Evolutionary conservation across 1,140 invertebrate genomes (phyloP).

Genomic region (Euborellia annulipes): DNA sequence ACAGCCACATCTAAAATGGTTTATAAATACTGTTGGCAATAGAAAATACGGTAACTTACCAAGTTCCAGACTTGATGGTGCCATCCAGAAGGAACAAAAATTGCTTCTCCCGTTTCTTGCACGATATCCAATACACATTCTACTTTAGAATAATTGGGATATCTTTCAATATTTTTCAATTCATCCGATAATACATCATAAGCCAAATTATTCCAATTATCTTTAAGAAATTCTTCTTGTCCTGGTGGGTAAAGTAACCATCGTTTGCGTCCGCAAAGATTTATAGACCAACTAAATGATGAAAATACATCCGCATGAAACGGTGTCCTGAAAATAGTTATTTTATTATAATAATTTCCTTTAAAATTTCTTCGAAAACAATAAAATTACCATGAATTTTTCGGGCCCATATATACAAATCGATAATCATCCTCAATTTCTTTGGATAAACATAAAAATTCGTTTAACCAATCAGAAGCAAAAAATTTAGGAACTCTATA

Average conservation of each 20-base stretch:
- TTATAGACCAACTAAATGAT: conserved; percentile 96
- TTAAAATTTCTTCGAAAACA: neutral
- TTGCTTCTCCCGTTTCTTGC: conserved; percentile 74
- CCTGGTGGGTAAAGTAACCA: conserved; percentile 87
- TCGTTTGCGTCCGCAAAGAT: conserved; percentile 77
- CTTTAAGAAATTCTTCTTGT: conserved; percentile 55
- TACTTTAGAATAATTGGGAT: conserved; percentile 26
- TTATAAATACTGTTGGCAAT: no score
- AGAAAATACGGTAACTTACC: no score
- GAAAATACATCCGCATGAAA: conserved; percentile 86
- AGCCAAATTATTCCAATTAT: conserved; percentile 49
- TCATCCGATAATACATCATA: conserved; percentile 41
- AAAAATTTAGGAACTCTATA: conserved; percentile 73
- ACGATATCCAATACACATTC: conserved; percentile 52
- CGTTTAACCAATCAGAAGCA: conserved; percentile 90
- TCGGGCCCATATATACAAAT: conserved; percentile 92
- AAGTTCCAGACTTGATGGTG: conserved; percentile 92
- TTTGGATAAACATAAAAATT: conserved; percentile 57
- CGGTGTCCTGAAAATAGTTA: conserved; percentile 59
- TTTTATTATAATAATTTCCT: neutral
- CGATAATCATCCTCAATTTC: conserved; percentile 70
- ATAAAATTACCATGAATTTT: conserved; percentile 63
- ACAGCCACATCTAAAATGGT: conserved; percentile 80
- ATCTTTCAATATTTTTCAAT: conserved; percentile 24
- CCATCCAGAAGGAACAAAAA: conserved; percentile 95